A percentile compares a stretch with the other conserved stretches of the same genome.
These are phyloP conservation scores for Anser brachyrhynchus DNA, from an alignment of 2,113 vertebrate species.

Conservation along the genomic window DNA sequence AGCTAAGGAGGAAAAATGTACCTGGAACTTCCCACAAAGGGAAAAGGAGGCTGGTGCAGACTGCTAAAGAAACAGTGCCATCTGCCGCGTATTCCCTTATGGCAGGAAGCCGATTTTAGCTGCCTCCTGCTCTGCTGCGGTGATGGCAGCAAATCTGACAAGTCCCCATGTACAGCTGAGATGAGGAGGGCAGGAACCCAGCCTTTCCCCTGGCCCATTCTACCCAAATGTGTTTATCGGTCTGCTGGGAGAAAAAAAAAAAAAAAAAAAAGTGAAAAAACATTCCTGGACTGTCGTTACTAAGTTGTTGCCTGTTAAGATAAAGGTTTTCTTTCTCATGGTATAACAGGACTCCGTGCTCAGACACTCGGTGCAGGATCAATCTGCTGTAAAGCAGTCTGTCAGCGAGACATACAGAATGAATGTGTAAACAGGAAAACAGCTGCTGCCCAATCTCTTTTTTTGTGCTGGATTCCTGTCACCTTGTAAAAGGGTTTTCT, in stretches of 20 bases:
- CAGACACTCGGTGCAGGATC: background rate
- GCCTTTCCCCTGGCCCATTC: accelerated
- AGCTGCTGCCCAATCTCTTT: background rate
- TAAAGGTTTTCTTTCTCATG: background rate
- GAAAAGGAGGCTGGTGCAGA: background rate
- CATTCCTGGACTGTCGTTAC: background rate
- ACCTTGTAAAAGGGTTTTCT: slow-evolving; percentile 17
- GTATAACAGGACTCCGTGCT: background rate
- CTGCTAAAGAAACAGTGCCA: slow-evolving; percentile 71
- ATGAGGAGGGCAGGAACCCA: background rate
- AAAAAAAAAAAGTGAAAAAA: background rate
- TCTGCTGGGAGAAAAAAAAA: too few relatives aligned
- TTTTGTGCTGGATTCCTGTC: background rate
- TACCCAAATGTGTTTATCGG: too few relatives aligned
- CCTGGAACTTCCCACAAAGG: background rate
- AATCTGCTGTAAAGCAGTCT: background rate
- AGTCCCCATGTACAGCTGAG: background rate
- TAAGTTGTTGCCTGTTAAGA: background rate
- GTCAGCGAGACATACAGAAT: accelerated
- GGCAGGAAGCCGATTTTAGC: background rate
- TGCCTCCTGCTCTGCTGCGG: background rate
- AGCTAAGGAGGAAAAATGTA: background rate
- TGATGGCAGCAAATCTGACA: background rate
- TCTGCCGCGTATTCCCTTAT: slow-evolving; percentile 32
- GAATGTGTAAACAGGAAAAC: background rate